phyloP scores from a whole-genome alignment of 64 coral and sea anemone genomes.

The Montipora foliosa region DNA sequence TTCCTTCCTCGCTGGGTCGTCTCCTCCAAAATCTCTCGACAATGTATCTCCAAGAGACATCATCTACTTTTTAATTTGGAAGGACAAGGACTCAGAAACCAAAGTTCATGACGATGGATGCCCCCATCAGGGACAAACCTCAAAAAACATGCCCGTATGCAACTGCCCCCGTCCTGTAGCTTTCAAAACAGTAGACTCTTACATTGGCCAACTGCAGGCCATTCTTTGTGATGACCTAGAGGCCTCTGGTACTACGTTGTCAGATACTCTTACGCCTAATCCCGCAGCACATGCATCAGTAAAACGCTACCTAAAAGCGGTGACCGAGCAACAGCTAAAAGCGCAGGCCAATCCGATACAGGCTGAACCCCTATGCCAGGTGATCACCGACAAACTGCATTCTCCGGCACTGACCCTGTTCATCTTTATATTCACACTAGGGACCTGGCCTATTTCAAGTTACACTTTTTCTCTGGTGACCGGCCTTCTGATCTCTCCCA shows the following conservation, averaged over 20 bases:
- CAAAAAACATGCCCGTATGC: neutral
- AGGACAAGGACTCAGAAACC: neutral
- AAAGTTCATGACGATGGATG: neutral
- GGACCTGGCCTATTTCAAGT: neutral
- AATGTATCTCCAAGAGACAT: neutral
- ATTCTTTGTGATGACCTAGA: constrained; percentile 6
- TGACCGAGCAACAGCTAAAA: constrained; percentile 1
- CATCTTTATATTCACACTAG: neutral
- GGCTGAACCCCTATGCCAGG: neutral
- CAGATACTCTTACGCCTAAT: neutral
- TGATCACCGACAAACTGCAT: neutral
- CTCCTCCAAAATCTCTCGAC: neutral
- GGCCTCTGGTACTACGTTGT: neutral
- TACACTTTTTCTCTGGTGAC: neutral
- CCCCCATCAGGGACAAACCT: neutral
- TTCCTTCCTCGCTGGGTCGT: neutral
- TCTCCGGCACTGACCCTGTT: neutral
- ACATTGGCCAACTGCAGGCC: constrained; percentile 29
- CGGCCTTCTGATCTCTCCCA: neutral
- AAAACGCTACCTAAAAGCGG: constrained; percentile 26
- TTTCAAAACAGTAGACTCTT: constrained; percentile 9
- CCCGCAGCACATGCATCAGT: neutral
- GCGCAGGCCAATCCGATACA: neutral
- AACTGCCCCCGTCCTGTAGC: neutral
- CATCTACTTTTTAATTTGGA: constrained; percentile 1